These are phyloP conservation scores for Ceratina australensis DNA, from an alignment of 1,140 invertebrate genomes.

Conservation along the genomic window DNA sequence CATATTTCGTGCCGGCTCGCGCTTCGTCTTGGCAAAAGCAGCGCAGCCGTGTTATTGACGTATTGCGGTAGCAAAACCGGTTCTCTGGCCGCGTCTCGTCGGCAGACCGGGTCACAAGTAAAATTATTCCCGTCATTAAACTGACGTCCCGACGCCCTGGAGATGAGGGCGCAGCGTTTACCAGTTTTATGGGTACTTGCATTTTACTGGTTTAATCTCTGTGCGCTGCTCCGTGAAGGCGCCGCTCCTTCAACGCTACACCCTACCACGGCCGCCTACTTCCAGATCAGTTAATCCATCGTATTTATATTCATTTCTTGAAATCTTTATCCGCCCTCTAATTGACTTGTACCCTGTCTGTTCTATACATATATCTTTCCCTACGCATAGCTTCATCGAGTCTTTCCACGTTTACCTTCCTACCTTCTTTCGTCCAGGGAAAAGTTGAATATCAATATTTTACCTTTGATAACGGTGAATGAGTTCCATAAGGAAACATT, in stretches of 20 bases:
- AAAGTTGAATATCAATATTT: too few species aligned
- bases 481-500: too few species aligned
- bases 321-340: conserved; percentile 28
- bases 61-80: conserved; percentile 65
- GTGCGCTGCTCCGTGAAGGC: conserved; percentile 22
- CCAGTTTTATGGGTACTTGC: conserved; percentile 65
- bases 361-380: background rate
- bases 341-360: conserved; percentile 9
- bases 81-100: conserved; percentile 41
- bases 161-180: conserved; percentile 63
- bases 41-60: conserved; percentile 54
- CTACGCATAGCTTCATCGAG: background rate
- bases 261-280: conserved; percentile 19
- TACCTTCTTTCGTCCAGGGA: too few species aligned
- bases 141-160: conserved; percentile 61
- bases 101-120: conserved; percentile 55
- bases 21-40: conserved; percentile 18
- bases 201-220: conserved; percentile 69
- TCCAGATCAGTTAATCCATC: conserved; percentile 18
- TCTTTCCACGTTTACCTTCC: background rate
- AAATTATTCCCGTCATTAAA: conserved; percentile 68
- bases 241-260: background rate
- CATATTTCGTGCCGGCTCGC: conserved; percentile 10
- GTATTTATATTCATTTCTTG: conserved; percentile 28
- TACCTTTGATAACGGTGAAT: too few species aligned